A percentile compares a stretch with the other conserved stretches of the same genome.
phyloP scores from a whole-genome alignment of 2,888 invertebrate species.

The Onthophagus sagittarius region DNA sequence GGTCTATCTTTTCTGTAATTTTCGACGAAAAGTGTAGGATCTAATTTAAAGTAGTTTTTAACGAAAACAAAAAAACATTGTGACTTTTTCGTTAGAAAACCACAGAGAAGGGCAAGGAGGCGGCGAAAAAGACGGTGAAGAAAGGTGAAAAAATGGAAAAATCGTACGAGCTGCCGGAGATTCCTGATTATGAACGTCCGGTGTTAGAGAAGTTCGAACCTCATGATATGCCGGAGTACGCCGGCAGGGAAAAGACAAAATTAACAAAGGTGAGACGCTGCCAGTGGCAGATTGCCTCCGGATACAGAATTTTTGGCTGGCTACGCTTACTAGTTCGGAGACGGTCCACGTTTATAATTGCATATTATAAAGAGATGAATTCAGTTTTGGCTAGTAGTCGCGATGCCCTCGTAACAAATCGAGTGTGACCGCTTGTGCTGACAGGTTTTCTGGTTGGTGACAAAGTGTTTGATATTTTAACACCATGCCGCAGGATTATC shows the following conservation, averaged over 20 bases:
- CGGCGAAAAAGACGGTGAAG: constrained; percentile 47
- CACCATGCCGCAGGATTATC: constrained; percentile 36
- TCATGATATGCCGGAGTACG: constrained; percentile 45
- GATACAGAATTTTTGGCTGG: background rate
- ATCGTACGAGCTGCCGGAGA: constrained; percentile 49
- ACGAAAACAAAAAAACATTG: background rate
- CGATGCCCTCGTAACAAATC: constrained; percentile 15
- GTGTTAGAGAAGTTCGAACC: constrained; percentile 67
- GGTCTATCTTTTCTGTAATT: no score
- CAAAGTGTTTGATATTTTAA: constrained; percentile 6
- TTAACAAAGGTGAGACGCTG: constrained; percentile 41
- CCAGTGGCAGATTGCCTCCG: constrained; percentile 24
- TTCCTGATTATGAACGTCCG: constrained; percentile 73
- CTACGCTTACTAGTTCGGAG: constrained; percentile 10
- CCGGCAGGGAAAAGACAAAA: constrained; percentile 50
- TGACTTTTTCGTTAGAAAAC: constrained; percentile 28
- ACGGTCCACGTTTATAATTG: constrained; percentile 22
- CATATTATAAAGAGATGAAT: constrained; percentile 20
- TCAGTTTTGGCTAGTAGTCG: constrained; percentile 23
- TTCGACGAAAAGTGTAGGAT: no score
- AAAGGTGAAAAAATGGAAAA: constrained; percentile 60
- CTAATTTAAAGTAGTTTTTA: no score
- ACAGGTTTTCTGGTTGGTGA: constrained; percentile 14
- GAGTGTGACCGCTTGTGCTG: constrained; percentile 18
- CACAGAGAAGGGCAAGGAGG: constrained; percentile 36